phyloP scores from a whole-genome alignment of 2,797 vertebrate species.

The Melopsittacus undulatus region DNA sequence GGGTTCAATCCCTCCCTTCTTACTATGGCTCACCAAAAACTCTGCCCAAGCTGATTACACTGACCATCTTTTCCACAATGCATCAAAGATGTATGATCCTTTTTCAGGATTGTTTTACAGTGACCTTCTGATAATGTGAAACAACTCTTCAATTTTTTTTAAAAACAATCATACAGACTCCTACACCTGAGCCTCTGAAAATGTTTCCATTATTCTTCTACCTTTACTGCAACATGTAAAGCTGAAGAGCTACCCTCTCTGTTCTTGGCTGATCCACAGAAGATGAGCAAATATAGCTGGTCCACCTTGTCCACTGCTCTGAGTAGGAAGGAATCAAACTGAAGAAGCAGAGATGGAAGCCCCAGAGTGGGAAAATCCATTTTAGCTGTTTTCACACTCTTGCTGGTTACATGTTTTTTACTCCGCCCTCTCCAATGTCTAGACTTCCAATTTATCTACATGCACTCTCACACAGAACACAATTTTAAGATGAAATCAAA shows the following conservation, averaged over 20 bases:
- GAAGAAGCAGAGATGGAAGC: conserved; percentile 23
- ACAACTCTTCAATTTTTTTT: neutral
- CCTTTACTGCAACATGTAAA: neutral
- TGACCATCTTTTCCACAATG: neutral
- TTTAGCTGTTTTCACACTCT: neutral
- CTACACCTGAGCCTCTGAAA: neutral
- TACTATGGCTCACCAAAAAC: neutral
- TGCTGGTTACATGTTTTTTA: neutral
- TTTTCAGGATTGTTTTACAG: neutral
- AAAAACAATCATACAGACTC: neutral
- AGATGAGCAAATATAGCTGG: neutral
- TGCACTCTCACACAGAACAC: neutral
- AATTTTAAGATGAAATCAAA: neutral
- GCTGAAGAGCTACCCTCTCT: neutral
- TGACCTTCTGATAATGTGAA: neutral
- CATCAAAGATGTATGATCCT: neutral
- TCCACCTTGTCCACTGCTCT: neutral
- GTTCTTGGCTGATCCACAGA: neutral
- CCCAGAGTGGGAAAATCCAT: neutral
- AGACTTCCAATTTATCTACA: neutral
- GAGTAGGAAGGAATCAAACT: conserved; percentile 49
- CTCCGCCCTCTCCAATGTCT: neutral
- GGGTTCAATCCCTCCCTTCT: neutral
- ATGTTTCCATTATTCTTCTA: neutral
- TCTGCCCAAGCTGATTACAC: neutral